Evolutionary conservation across 2,888 invertebrate species (phyloP).

Genomic region (Tipula vernalis): DNA sequence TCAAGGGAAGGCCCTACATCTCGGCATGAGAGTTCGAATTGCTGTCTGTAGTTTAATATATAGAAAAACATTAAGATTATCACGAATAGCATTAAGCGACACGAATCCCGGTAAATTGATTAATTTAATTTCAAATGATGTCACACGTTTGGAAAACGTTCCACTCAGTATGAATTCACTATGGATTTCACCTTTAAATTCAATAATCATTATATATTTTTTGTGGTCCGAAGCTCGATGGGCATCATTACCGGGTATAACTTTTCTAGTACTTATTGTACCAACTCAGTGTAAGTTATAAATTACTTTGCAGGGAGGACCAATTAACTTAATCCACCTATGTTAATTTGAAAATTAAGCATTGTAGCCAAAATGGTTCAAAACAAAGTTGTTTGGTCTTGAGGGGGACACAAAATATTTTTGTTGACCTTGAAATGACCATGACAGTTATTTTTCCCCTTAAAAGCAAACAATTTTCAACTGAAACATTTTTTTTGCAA

Average conservation of each 20-base stretch:
- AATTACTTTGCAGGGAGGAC: neutral
- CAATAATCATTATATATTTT: conserved; percentile 53
- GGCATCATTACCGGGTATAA: conserved; percentile 53
- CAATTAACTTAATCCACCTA: too few species aligned
- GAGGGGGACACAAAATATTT: too few species aligned
- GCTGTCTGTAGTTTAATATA: conserved; percentile 74
- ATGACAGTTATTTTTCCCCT: too few species aligned
- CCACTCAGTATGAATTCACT: conserved; percentile 62
- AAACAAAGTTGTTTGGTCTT: too few species aligned
- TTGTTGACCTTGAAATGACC: too few species aligned
- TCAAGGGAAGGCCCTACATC: conserved; percentile 55
- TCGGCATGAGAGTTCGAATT: conserved; percentile 70
- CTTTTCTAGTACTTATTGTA: conserved; percentile 55
- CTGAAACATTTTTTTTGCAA: too few species aligned
- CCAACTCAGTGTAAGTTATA: conserved; percentile 55
- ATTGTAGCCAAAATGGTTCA: too few species aligned
- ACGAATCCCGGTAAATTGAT: conserved; percentile 81
- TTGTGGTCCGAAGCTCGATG: conserved; percentile 54
- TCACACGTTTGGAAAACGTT: conserved; percentile 69
- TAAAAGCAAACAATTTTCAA: too few species aligned
- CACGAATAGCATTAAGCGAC: conserved; percentile 58
- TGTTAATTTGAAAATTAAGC: too few species aligned
- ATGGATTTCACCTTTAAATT: conserved; percentile 63
- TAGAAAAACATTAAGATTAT: conserved; percentile 65
- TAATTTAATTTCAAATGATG: conserved; percentile 78